A percentile compares a stretch with the other conserved stretches of the same genome.
These are phyloP conservation scores for Agapornis canus DNA, from an alignment of 2,797 vertebrate species.

Conservation along the genomic window DNA sequence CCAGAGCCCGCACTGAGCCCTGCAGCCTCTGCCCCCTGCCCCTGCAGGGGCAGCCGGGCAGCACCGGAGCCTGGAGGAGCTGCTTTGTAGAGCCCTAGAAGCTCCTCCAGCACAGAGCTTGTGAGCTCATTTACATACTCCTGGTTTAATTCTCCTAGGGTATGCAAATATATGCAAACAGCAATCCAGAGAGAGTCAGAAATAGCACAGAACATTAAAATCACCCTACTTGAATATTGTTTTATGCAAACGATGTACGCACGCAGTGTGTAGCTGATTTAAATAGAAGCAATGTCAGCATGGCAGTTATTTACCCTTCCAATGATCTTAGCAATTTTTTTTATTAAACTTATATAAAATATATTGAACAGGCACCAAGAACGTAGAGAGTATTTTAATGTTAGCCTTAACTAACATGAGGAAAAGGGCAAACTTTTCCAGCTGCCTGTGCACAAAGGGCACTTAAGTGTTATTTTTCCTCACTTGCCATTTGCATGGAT, in stretches of 20 bases:
- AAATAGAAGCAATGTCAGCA: constrained; percentile 76
- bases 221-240: constrained; percentile 81
- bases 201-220: constrained; percentile 85
- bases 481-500: not conserved
- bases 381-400: constrained; percentile 44
- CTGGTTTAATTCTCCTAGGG: constrained; percentile 81
- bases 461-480: constrained; percentile 13
- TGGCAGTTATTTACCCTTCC: constrained; percentile 72
- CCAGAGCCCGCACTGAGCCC: not conserved
- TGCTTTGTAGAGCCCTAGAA: constrained; percentile 13
- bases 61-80: not conserved
- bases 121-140: constrained; percentile 83
- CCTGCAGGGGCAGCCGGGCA: not conserved
- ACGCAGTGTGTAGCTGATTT: constrained; percentile 79
- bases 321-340: constrained; percentile 70
- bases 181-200: constrained; percentile 83
- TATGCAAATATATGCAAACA: constrained; percentile 88
- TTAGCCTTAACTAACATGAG: constrained; percentile 62
- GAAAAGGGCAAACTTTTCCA: constrained; percentile 31
- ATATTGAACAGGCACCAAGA: constrained; percentile 40
- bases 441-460: constrained; percentile 22
- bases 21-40: not conserved
- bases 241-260: constrained; percentile 80
- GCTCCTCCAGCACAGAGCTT: constrained; percentile 60
- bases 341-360: constrained; percentile 71